These are phyloP conservation scores for Harmothoe impar DNA, from an alignment of 2,888 invertebrate species.

Conservation along the genomic window DNA sequence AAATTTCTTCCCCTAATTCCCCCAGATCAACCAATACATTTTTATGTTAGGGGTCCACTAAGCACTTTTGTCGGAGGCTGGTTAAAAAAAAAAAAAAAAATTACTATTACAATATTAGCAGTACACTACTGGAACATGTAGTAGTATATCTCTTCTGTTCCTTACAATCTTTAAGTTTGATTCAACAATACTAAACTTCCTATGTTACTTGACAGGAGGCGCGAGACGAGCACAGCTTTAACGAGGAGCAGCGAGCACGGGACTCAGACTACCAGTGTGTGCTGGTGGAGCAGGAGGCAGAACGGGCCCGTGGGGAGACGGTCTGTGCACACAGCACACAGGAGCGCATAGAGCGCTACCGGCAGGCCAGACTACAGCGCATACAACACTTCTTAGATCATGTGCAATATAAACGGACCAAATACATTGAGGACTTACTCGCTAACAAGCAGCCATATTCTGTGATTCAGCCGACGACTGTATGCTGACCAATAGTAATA, in stretches of 20 bases:
- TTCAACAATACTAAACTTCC: too few species aligned
- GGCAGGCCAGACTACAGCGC: neutral
- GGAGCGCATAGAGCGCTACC: slow-evolving; percentile 32
- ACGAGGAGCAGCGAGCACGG: neutral
- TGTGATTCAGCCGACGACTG: slow-evolving; percentile 13
- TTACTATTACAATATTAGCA: too few species aligned
- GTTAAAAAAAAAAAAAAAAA: too few species aligned
- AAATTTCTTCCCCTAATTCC: too few species aligned
- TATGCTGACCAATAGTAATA: slow-evolving; percentile 1
- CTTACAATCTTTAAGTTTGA: too few species aligned
- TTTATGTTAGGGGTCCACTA: too few species aligned
- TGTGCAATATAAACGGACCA: slow-evolving; percentile 31
- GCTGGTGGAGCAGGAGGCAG: slow-evolving; percentile 21
- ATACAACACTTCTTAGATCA: slow-evolving; percentile 46
- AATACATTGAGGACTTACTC: slow-evolving; percentile 43
- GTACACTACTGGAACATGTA: too few species aligned
- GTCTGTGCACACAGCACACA: neutral
- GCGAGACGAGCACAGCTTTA: neutral
- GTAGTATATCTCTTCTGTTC: too few species aligned
- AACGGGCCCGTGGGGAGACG: neutral
- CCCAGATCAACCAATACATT: too few species aligned
- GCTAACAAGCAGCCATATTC: neutral
- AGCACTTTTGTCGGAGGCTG: too few species aligned
- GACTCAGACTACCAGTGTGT: slow-evolving; percentile 62
- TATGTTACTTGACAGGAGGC: slow-evolving; percentile 36